Conservation (phyloP, 2,113 vertebrate genomes). For the Neolamprologus ventralis region DNA sequence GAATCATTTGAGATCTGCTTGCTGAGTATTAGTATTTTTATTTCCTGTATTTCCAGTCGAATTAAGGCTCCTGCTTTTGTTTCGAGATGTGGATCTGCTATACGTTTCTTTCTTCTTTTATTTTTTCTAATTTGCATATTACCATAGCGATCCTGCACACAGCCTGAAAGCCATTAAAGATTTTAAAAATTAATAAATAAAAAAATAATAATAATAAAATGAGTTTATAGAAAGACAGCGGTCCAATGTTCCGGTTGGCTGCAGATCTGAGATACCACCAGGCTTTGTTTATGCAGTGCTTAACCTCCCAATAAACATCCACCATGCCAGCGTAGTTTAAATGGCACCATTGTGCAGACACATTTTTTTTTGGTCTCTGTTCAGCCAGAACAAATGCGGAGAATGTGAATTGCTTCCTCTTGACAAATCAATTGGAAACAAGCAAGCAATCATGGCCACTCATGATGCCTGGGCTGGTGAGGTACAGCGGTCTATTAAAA, state of each 20-base stretch:
- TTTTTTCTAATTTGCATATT: not conserved
- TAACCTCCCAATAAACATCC: conserved; percentile 44
- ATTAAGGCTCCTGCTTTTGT: not conserved
- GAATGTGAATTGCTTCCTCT: conserved; percentile 14
- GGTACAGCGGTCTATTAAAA: not conserved
- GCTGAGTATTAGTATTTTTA: not conserved
- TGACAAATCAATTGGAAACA: conserved; percentile 39
- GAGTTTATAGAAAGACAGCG: conserved; percentile 18
- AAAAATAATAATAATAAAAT: not conserved
- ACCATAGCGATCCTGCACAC: not conserved
- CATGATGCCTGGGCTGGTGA: not conserved
- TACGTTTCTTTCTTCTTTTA: not conserved
- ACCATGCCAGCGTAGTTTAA: conserved; percentile 20
- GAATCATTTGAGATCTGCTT: not conserved
- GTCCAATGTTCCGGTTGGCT: conserved; percentile 27
- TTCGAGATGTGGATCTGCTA: not conserved
- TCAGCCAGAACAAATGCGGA: conserved; percentile 4
- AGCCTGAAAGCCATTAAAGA: not conserved
- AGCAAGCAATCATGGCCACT: conserved; percentile 11
- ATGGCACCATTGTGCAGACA: conserved; percentile 25
- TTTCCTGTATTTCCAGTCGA: not conserved
- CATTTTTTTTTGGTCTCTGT: not conserved
- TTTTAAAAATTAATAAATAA: not conserved
- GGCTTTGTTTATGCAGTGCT: conserved; percentile 20
- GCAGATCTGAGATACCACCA: conserved; percentile 19